A percentile compares a stretch with the other conserved stretches of the same genome.
These are phyloP conservation scores for Sebastes miniatus DNA, from an alignment of 2,797 vertebrate species.

Conservation along the genomic window DNA sequence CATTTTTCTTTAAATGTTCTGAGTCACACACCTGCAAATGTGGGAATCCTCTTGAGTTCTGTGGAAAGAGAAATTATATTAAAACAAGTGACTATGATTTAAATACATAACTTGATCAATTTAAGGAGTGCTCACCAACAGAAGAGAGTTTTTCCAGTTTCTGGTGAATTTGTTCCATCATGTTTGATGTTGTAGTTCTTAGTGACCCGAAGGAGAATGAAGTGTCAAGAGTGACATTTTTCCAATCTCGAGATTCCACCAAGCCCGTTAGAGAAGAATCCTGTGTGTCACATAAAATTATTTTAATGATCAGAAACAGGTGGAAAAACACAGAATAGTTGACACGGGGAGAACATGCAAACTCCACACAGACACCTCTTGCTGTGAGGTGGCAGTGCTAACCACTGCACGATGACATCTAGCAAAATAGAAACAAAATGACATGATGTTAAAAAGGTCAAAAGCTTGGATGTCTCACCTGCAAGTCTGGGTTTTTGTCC, in stretches of 20 bases:
- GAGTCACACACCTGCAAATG: constrained; percentile 67
- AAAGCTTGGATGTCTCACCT: constrained; percentile 14
- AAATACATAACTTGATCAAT: background rate
- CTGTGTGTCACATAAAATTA: background rate
- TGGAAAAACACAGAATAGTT: background rate
- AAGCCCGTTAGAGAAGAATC: background rate
- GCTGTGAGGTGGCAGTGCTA: no score
- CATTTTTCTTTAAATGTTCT: background rate
- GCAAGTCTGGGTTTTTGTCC: background rate
- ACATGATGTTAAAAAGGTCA: background rate
- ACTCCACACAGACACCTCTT: no score
- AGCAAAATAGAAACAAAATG: background rate
- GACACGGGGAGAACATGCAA: no score
- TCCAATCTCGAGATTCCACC: background rate
- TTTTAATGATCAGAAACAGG: background rate
- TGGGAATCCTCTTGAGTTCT: constrained; percentile 70
- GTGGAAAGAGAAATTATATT: background rate
- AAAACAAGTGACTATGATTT: fast-evolving
- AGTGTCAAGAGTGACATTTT: constrained; percentile 25
- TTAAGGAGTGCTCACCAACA: constrained; percentile 50
- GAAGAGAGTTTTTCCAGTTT: constrained; percentile 59
- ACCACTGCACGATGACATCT: background rate
- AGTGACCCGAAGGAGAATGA: constrained; percentile 54
- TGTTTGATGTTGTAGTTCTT: constrained; percentile 11
- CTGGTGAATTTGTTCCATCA: constrained; percentile 57